A percentile compares a stretch with the other conserved stretches of the same genome.
These are phyloP conservation scores for Rhyacophila evoluta DNA, from an alignment of 2,888 invertebrate species.

Conservation along the genomic window DNA sequence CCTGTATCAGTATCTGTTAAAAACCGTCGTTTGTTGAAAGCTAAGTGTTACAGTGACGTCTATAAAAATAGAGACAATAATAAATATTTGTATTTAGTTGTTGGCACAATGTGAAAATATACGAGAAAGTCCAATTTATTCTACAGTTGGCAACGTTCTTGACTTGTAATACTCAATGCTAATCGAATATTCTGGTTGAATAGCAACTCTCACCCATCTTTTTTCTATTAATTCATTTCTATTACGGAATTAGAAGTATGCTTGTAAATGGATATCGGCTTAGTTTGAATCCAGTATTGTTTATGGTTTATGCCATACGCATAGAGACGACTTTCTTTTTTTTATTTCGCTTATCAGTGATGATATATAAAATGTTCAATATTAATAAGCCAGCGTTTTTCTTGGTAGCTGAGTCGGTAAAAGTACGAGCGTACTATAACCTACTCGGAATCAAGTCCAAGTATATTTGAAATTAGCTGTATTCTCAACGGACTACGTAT, in stretches of 20 bases:
- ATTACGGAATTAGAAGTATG: neutral
- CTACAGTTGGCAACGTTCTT: constrained; percentile 4
- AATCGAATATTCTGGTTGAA: neutral
- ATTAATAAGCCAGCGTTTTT: no score
- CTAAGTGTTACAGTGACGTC: neutral
- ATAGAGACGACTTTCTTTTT: neutral
- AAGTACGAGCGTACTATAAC: no score
- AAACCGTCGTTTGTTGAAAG: neutral
- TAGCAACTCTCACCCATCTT: neutral
- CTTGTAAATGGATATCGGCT: neutral
- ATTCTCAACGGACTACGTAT: no score
- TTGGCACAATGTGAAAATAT: neutral
- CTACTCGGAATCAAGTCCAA: no score
- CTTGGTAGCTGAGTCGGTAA: no score
- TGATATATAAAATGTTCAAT: no score
- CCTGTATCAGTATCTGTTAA: no score
- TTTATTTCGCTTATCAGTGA: neutral
- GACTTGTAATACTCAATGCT: neutral
- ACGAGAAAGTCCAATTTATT: constrained; percentile 9
- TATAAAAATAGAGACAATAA: constrained; percentile 5
- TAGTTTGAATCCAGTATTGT: neutral
- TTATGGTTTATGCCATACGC: neutral
- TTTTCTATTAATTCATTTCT: neutral
- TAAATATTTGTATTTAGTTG: neutral
- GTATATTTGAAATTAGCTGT: no score